Evolutionary conservation across 2,888 invertebrate genomes (phyloP).

Genomic region (Orchestes rusci): DNA sequence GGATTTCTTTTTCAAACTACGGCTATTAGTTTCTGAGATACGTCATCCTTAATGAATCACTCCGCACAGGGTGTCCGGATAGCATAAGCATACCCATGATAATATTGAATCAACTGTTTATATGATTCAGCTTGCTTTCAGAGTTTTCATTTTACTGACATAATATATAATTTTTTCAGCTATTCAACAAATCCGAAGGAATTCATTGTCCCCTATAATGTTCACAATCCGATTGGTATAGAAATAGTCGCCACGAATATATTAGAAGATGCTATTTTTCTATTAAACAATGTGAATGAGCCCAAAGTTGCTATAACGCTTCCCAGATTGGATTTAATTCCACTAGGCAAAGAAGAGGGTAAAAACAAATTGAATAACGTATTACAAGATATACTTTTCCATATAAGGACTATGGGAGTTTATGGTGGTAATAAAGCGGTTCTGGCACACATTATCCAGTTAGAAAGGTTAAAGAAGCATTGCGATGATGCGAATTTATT

Average conservation of each 20-base stretch:
- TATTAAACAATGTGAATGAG: slow-evolving; percentile 17
- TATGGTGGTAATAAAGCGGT: slow-evolving; percentile 57
- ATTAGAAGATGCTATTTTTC: slow-evolving; percentile 24
- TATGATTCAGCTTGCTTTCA: too few relatives aligned
- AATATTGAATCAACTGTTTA: too few relatives aligned
- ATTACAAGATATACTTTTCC: slow-evolving; percentile 35
- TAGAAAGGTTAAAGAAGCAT: slow-evolving; percentile 49
- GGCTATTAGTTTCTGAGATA: too few relatives aligned
- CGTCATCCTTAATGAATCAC: too few relatives aligned
- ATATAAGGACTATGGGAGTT: slow-evolving; percentile 48
- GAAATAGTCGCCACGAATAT: slow-evolving; percentile 23
- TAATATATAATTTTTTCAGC: slow-evolving; percentile 32
- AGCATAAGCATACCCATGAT: too few relatives aligned
- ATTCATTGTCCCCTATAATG: slow-evolving; percentile 32
- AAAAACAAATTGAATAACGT: slow-evolving; percentile 33
- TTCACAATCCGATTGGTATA: slow-evolving; percentile 5
- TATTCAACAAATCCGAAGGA: slow-evolving; percentile 48
- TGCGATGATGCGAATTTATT: slow-evolving; percentile 27
- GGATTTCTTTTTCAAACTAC: too few relatives aligned
- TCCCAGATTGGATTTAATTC: slow-evolving; percentile 25
- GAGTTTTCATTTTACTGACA: slow-evolving; percentile 2
- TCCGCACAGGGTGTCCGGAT: too few relatives aligned
- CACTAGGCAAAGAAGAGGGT: slow-evolving; percentile 32
- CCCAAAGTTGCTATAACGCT: slow-evolving; percentile 22
- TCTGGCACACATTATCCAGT: slow-evolving; percentile 52